Evolutionary conservation across 2,888 invertebrate genomes (phyloP), one percentile per base, ranked within the genome.

Genomic region (Coelinius sp.): DNA sequence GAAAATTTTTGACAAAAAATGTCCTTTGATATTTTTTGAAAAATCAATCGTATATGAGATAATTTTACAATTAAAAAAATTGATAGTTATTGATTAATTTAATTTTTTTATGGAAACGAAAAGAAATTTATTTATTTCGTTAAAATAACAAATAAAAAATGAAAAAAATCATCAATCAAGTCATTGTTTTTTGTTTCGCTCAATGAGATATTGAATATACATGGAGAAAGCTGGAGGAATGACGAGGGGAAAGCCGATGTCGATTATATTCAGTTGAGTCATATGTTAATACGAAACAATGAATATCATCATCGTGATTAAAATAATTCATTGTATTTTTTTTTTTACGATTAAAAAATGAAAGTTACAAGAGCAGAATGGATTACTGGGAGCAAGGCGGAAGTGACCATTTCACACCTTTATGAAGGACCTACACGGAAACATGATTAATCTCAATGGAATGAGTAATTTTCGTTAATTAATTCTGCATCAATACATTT

Each of bases 231-330:
- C 35, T 53, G 20, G 22, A 41, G 38, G 63, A 41, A 67, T 67
- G 53, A 67, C 67, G 67, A 67, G 35, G 49, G 31, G 52, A 67
- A 67, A 67, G 67, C 52, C 35, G 52, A 67, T 67, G 67, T 53
- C 67, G 52, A 52, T 52, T 67, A 52, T 67, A 24, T 53, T 49
- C 52, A 10, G 38, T 53, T 20, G 52, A 67, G 20, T 67, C 35
- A 24, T 41, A 63, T 63, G 20, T 63, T 38, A 24, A 24, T 63
- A 24, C 38, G 63, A 35, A 63, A 63, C 63, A 41, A 63, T 63
- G 41, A 63, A 41, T 63, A 41, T 38, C 22, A 62, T 41, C 41
- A 7, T 31, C 59, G 59, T 59, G 59, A 59, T 59, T 59, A 59
- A 31, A 59, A 59, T 35, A 59, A 59, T 25, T 59, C 59, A 59